phyloP scores from a whole-genome alignment of 2,888 invertebrate species.

The Dicyrtomina minuta region DNA sequence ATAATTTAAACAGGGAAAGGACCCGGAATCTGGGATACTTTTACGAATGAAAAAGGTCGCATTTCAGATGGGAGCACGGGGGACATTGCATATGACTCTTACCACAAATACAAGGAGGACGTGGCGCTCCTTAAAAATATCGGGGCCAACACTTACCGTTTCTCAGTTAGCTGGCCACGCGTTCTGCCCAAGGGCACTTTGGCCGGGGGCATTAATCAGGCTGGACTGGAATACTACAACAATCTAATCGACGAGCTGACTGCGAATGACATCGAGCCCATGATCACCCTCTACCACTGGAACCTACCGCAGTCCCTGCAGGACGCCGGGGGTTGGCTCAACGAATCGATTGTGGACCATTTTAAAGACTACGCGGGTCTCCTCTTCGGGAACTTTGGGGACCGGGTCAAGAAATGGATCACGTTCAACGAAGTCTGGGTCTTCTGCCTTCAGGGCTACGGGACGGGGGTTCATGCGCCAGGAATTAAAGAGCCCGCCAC shows the following conservation, averaged over 20 bases:
- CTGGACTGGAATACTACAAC: conserved; percentile 43
- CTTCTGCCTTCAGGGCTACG: conserved; percentile 60
- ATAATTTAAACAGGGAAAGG: conserved; percentile 62
- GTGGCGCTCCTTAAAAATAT: conserved; percentile 57
- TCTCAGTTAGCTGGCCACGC: conserved; percentile 59
- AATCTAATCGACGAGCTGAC: conserved; percentile 43
- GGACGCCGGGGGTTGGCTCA: conserved; percentile 55
- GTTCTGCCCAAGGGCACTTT: conserved; percentile 57
- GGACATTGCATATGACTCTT: conserved; percentile 58
- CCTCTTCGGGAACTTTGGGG: conserved; percentile 37
- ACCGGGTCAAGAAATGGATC: conserved; percentile 37
- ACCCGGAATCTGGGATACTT: conserved; percentile 62
- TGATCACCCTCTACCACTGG: conserved; percentile 58
- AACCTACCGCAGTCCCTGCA: conserved; percentile 60
- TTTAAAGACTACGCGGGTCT: conserved; percentile 38
- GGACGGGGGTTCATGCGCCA: neutral
- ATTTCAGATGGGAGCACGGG: conserved; percentile 55
- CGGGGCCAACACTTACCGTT: conserved; percentile 55
- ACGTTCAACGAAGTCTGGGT: conserved; percentile 39
- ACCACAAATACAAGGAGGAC: conserved; percentile 58
- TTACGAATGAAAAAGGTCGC: conserved; percentile 49
- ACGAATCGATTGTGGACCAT: conserved; percentile 31
- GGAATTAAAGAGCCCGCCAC: neutral
- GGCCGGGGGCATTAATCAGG: conserved; percentile 30
- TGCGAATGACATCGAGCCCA: conserved; percentile 44